Conservation (phyloP, 1,140 invertebrate genomes). For the Maconellicoccus hirsutus region DNA sequence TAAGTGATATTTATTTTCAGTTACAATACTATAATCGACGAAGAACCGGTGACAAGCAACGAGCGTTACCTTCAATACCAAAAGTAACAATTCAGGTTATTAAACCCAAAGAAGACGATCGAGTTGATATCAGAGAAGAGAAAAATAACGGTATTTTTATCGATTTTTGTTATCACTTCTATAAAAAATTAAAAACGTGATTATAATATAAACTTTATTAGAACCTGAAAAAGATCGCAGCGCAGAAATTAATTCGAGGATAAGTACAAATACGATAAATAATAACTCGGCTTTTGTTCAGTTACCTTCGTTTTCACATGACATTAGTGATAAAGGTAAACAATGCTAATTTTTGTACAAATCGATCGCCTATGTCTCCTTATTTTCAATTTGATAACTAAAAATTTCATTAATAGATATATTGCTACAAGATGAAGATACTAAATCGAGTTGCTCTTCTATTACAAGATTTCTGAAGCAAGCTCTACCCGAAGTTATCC, state of each 20-base stretch:
- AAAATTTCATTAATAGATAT: background rate
- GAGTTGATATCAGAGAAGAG: background rate
- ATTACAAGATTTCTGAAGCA: conserved; percentile 6
- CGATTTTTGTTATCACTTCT: background rate
- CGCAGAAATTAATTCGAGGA: background rate
- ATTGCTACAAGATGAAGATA: conserved; percentile 7
- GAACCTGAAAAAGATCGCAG: background rate
- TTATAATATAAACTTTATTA: background rate
- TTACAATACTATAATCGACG: conserved; percentile 8
- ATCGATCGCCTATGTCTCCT: too few species aligned
- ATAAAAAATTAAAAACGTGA: background rate
- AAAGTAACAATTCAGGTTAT: conserved; percentile 5
- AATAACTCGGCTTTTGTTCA: background rate
- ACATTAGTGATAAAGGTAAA: background rate
- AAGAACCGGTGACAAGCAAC: conserved; percentile 9
- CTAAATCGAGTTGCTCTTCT: conserved; percentile 7
- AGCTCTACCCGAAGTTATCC: conserved; percentile 1
- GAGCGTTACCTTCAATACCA: background rate
- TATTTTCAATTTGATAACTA: background rate
- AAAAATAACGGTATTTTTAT: background rate
- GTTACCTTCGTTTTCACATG: background rate
- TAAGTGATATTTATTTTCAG: background rate
- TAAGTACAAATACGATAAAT: background rate
- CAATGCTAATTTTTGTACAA: background rate
- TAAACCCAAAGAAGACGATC: conserved; percentile 14